Evolutionary conservation across 2,113 vertebrate genomes (phyloP).

Genomic region (Setophaga petechia): DNA sequence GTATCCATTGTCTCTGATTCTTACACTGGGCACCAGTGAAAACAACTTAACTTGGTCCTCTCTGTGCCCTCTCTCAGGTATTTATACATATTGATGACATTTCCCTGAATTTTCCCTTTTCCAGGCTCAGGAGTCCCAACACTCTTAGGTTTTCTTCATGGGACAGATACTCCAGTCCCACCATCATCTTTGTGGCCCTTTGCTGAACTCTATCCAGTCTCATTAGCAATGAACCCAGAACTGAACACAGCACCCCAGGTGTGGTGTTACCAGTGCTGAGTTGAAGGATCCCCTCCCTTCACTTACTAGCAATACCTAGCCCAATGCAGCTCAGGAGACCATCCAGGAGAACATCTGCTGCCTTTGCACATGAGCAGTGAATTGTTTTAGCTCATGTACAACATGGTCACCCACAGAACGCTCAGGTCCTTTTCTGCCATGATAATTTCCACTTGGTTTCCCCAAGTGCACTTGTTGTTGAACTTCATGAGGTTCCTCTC

Average conservation of each 20-base stretch:
- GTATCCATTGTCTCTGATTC: background rate
- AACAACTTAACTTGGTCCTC: background rate
- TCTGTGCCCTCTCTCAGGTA: background rate
- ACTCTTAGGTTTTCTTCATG: background rate
- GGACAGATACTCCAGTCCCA: background rate
- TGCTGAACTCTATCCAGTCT: background rate
- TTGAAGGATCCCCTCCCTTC: background rate
- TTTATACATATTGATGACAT: background rate
- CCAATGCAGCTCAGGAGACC: background rate
- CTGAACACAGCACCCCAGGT: background rate
- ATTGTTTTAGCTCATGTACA: background rate
- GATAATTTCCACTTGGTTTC: background rate
- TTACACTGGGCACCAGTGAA: background rate
- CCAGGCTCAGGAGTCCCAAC: background rate
- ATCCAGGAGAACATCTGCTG: background rate
- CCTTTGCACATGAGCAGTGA: background rate
- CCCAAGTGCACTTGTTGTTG: background rate
- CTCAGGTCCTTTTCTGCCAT: background rate
- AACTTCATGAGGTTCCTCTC: background rate
- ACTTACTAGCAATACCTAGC: background rate
- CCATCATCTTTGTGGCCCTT: background rate
- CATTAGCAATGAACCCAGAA: background rate
- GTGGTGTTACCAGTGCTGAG: background rate
- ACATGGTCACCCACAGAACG: background rate
- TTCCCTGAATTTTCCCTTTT: background rate